A percentile compares a stretch with the other conserved stretches of the same genome.
Evolutionary conservation across 2,113 vertebrate species (phyloP).

Genomic region (Marmota monax): DNA sequence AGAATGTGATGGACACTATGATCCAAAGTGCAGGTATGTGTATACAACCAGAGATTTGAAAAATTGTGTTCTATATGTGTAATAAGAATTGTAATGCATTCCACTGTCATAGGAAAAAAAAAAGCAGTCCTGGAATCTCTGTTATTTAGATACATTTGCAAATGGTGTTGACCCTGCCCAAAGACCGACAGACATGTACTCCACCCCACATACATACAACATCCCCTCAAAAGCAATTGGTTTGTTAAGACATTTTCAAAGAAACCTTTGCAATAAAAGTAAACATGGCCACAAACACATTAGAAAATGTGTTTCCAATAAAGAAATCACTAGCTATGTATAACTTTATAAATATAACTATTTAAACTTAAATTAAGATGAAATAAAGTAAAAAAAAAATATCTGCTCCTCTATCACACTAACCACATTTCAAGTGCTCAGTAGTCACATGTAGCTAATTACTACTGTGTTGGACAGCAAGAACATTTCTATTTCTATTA

Average conservation of each 20-base stretch:
- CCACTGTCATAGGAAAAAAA: too few species aligned
- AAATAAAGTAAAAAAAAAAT: conserved; percentile 34
- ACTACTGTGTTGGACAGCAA: neutral
- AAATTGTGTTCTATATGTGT: too few species aligned
- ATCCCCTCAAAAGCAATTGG: neutral
- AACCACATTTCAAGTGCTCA: neutral
- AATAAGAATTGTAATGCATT: too few species aligned
- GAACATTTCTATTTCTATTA: neutral
- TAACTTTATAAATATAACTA: neutral
- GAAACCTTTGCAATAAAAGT: neutral
- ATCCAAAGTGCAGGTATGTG: too few species aligned
- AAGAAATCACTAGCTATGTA: neutral
- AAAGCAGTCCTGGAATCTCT: neutral
- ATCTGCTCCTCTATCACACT: neutral
- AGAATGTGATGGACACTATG: too few species aligned
- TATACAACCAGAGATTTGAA: too few species aligned
- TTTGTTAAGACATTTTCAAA: neutral
- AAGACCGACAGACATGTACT: neutral
- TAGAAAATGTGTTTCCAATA: neutral
- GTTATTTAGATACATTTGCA: neutral
- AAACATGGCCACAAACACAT: neutral
- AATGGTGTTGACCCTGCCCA: neutral
- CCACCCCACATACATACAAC: neutral
- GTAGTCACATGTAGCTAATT: neutral
- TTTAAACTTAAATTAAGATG: neutral